Evolutionary conservation across 64 coral and sea anemone genomes (phyloP).

Genomic region (Actinia tenebrosa): DNA sequence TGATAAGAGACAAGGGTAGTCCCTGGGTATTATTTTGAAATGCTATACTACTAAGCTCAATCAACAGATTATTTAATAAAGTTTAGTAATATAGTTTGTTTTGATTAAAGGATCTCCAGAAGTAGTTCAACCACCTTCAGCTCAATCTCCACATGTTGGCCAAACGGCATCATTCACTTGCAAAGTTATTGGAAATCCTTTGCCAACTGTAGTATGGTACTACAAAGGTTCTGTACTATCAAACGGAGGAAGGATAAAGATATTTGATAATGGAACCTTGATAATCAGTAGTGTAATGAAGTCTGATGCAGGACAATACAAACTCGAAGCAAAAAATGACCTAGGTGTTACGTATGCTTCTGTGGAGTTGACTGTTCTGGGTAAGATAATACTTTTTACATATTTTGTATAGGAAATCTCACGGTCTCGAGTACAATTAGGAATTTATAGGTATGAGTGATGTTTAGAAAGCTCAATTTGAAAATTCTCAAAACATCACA

Average conservation of each 20-base stretch:
- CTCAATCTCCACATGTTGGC: constrained; percentile 30
- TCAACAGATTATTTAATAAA: too few species aligned
- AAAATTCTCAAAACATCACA: too few species aligned
- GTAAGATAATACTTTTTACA: neutral
- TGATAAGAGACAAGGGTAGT: too few species aligned
- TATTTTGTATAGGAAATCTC: too few species aligned
- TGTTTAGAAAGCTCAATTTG: too few species aligned
- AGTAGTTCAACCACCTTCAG: constrained; percentile 17
- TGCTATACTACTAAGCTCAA: too few species aligned
- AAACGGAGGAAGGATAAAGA: constrained; percentile 32
- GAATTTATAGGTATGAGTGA: too few species aligned
- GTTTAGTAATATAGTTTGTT: neutral
- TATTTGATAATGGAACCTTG: constrained; percentile 39
- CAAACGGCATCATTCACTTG: constrained; percentile 29
- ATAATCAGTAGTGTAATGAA: constrained; percentile 22
- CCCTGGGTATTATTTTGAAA: too few species aligned
- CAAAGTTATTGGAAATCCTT: constrained; percentile 23
- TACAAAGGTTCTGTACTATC: neutral
- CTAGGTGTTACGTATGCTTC: constrained; percentile 21
- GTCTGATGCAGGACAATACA: constrained; percentile 31
- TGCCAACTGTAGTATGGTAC: constrained; percentile 24
- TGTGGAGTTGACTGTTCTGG: constrained; percentile 27
- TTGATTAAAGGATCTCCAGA: constrained; percentile 27
- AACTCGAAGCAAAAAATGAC: constrained; percentile 19
- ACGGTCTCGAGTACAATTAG: too few species aligned